These are phyloP conservation scores for Shinisaurus crocodilurus DNA, from an alignment of 2,113 vertebrate species.

Conservation along the genomic window DNA sequence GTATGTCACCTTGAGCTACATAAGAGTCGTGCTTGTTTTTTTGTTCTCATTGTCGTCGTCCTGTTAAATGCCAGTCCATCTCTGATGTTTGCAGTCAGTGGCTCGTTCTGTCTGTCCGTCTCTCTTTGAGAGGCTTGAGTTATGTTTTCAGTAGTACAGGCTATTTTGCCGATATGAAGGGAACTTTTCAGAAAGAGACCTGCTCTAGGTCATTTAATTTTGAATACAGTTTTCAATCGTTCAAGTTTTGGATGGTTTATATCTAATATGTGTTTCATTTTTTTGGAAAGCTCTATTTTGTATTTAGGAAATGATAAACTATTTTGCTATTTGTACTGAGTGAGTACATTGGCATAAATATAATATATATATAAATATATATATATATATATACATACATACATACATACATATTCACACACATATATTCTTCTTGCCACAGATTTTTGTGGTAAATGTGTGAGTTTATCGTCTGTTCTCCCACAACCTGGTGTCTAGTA, in stretches of 20 bases:
- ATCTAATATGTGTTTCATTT: constrained; percentile 89
- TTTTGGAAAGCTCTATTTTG: constrained; percentile 90
- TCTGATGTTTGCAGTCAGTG: constrained; percentile 33
- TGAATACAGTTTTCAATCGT: constrained; percentile 87
- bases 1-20: constrained; percentile 63
- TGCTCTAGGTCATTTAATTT: constrained; percentile 84
- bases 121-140: constrained; percentile 82
- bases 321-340: constrained; percentile 89
- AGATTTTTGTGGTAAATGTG: constrained; percentile 85
- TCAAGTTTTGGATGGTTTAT: constrained; percentile 89
- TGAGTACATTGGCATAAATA: constrained; percentile 88
- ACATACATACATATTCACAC: constrained; percentile 74
- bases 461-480: constrained; percentile 87
- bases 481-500: constrained; percentile 84
- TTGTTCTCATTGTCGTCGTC: constrained; percentile 66
- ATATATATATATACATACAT: constrained; percentile 57
- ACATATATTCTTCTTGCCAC: constrained; percentile 87
- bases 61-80: constrained; percentile 55
- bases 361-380: constrained; percentile 83
- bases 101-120: constrained; percentile 69
- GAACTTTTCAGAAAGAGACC: constrained; percentile 87
- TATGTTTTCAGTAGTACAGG: constrained; percentile 87
- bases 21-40: constrained; percentile 60
- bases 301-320: constrained; percentile 88
- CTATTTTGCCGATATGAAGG: constrained; percentile 86